Evolutionary conservation across 92 coral and sea anemone species (phyloP), one percentile per base, ranked within the genome.

Genomic region (Muricea muricata): DNA sequence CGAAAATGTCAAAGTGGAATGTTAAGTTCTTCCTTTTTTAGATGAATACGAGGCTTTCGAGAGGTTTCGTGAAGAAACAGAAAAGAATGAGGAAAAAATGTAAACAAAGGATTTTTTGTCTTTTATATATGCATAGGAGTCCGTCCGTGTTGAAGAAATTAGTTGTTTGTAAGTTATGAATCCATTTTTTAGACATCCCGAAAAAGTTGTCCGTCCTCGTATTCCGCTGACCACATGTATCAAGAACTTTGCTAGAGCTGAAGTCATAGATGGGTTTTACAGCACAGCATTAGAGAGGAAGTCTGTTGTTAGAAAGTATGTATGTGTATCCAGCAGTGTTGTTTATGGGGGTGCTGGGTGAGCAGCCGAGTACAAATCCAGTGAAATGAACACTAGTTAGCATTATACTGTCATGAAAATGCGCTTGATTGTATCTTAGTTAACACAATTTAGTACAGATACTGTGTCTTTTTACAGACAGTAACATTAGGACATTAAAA

Each of bases 11-110:
- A n/a, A n/a, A n/a, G n/a, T n/a, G n/a, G n/a, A n/a, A n/a, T n/a
- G n/a, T n/a, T n/a, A n/a, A n/a, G 24, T 10, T 84, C 20, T 69
- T 17, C 35, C 67, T 25, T 31, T 7, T 81, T 50, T 54, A 96
- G 99, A 96, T 50, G 97, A 97, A 63, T 92, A 92, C 24, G 93
- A 93, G 25, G 89, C 92, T 0, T 97, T 92, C 28, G 99, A 94
- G 78, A 81, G 67, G 28, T 94, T 88, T 50, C 91, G 89, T 60
- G 89, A 89, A 91, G 91, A 92, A 75, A 93, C 94, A 30, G 99
- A 93, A 37, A 98, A 77, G 32, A 94, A 87, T 61, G 92, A 94
- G 21, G 93, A 92, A 81, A 90, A 91, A 78, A 77, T 97, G 99
- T 94, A 87, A 61, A 94, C 87, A n/a, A n/a, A n/a, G n/a, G n/a